Conservation (phyloP, 2,888 invertebrate species). For the Apamea epomidion region DNA sequence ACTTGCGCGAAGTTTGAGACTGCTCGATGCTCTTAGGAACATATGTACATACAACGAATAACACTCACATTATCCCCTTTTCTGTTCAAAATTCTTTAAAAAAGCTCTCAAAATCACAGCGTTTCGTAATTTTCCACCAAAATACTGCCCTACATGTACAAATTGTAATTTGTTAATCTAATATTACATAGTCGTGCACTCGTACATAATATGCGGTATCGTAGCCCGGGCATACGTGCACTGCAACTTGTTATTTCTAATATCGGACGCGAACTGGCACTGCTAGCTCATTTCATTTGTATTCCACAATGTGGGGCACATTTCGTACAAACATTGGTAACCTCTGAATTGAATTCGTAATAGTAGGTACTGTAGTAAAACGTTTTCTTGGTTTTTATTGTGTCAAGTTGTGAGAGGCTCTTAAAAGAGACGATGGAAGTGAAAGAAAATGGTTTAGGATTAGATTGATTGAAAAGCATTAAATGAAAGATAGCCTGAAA, state of each 20-base stretch:
- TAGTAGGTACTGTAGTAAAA: constrained; percentile 54
- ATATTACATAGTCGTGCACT: constrained; percentile 20
- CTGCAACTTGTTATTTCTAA: constrained; percentile 66
- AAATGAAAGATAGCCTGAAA: background rate
- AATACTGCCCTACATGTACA: background rate
- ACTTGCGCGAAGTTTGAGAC: constrained; percentile 30
- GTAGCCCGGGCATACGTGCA: constrained; percentile 43
- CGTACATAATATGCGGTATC: constrained; percentile 50
- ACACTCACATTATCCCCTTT: background rate
- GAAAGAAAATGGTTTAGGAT: constrained; percentile 11
- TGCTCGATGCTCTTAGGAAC: constrained; percentile 23
- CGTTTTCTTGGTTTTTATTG: constrained; percentile 55
- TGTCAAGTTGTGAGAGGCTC: constrained; percentile 14
- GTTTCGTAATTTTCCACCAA: constrained; percentile 15
- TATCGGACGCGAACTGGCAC: constrained; percentile 61
- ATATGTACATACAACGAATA: background rate
- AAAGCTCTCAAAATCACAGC: background rate
- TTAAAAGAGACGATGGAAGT: constrained; percentile 9
- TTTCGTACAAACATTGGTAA: constrained; percentile 69
- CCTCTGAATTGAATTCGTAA: constrained; percentile 69
- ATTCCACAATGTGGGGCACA: constrained; percentile 69
- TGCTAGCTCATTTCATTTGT: constrained; percentile 69
- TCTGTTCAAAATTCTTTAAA: background rate
- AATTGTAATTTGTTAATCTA: constrained; percentile 50
- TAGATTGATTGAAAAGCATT: constrained; percentile 7